A percentile compares a stretch with the other conserved stretches of the same genome.
Evolutionary conservation across 2,888 invertebrate species (phyloP).

Genomic region (Pogonocherus hispidulus): DNA sequence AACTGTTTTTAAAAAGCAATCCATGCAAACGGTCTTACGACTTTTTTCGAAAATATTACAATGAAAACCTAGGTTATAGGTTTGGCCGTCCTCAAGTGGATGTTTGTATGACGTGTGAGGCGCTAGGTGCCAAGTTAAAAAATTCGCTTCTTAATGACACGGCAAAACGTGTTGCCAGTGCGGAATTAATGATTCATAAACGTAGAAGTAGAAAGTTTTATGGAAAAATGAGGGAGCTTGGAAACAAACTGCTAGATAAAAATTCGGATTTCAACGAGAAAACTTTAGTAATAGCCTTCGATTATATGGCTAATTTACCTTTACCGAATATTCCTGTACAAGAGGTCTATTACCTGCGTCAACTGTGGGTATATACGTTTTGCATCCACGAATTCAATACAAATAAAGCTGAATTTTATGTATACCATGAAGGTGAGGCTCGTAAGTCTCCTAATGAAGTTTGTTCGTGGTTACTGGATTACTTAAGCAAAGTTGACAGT

Average conservation of each 20-base stretch:
- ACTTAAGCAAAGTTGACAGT: slow-evolving; percentile 34
- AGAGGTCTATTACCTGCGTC: slow-evolving; percentile 51
- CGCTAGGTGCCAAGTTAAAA: background rate
- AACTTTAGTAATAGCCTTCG: slow-evolving; percentile 44
- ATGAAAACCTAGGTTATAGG: slow-evolving; percentile 38
- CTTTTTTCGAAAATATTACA: slow-evolving; percentile 42
- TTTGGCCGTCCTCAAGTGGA: slow-evolving; percentile 45
- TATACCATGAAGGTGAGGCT: slow-evolving; percentile 46
- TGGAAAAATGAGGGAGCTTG: background rate
- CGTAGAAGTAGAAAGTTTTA: background rate
- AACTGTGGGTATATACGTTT: slow-evolving; percentile 28
- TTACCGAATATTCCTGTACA: slow-evolving; percentile 52
- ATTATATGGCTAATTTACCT: slow-evolving; percentile 51
- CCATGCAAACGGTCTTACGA: slow-evolving; percentile 35
- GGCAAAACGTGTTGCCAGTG: background rate
- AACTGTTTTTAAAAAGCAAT: slow-evolving; percentile 17
- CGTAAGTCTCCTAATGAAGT: slow-evolving; percentile 46
- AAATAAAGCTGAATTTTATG: slow-evolving; percentile 34
- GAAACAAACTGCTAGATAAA: no score
- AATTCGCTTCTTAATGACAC: background rate
- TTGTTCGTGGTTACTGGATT: slow-evolving; percentile 45
- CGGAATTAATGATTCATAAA: background rate
- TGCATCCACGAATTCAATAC: slow-evolving; percentile 10
- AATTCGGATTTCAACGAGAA: no score
- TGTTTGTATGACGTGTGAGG: slow-evolving; percentile 33